Conservation (phyloP, 2,113 vertebrate species). For the Pluvianellus socialis region DNA sequence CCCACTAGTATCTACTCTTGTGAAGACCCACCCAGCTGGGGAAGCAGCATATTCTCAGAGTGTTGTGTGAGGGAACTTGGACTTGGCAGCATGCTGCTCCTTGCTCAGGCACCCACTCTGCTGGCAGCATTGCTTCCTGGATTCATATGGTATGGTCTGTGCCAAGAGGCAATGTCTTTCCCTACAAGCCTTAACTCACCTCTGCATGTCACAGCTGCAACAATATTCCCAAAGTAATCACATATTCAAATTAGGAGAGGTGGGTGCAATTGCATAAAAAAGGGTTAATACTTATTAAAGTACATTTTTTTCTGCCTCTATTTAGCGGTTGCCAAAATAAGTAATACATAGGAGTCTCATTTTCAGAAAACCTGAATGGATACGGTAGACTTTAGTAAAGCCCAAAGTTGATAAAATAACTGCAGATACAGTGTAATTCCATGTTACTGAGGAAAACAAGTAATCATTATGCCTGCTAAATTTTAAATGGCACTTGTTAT, state of each 20-base stretch:
- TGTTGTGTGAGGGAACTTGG: not conserved
- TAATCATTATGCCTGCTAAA: not conserved
- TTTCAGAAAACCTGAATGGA: not conserved
- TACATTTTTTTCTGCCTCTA: not conserved
- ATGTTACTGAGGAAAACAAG: not conserved
- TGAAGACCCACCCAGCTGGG: not conserved
- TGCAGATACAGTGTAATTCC: not conserved
- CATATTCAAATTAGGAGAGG: not conserved
- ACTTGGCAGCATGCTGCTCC: not conserved
- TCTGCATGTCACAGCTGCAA: not conserved
- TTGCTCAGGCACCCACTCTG: not conserved
- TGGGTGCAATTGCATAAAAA: not conserved
- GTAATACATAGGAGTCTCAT: not conserved
- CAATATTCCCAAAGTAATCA: not conserved
- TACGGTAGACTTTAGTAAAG: not conserved
- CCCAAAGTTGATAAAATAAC: not conserved
- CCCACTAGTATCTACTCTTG: not conserved
- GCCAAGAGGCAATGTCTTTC: not conserved
- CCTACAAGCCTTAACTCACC: not conserved
- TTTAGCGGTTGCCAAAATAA: not conserved
- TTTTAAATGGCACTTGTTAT: not conserved
- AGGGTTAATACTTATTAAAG: not conserved
- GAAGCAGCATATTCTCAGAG: not conserved
- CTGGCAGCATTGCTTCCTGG: not conserved
- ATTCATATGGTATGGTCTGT: accelerated